A percentile compares a stretch with the other conserved stretches of the same genome.
Conservation (phyloP, 2,113 vertebrate species). For the Pluvialis apricaria region DNA sequence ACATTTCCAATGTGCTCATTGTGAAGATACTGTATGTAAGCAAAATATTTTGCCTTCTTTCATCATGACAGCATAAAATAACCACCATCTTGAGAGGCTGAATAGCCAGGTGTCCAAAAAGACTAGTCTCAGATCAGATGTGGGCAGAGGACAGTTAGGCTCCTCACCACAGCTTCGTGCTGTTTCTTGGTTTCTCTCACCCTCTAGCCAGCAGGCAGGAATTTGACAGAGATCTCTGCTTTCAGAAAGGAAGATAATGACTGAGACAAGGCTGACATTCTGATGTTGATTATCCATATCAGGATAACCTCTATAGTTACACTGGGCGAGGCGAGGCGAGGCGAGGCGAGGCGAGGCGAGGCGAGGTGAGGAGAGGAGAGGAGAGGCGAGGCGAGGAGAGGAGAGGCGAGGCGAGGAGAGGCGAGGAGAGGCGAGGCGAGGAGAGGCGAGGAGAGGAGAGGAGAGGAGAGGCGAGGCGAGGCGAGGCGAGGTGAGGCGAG, state of each 20-base stretch:
- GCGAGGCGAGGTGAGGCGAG: no score
- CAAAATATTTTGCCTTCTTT: not conserved
- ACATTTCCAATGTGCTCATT: not conserved
- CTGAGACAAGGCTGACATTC: no score
- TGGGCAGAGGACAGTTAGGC: not conserved
- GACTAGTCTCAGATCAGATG: not conserved
- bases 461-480: no score
- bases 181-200: not conserved
- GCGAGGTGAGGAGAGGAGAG: no score
- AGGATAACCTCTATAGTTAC: not conserved
- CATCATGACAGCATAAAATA: not conserved
- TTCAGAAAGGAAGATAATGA: not conserved
- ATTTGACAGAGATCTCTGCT: not conserved
- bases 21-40: not conserved
- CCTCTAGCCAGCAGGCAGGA: no score
- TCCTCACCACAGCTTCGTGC: not conserved
- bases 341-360: no score
- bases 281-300: not conserved
- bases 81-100: not conserved
- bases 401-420: no score
- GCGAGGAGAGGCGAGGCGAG: no score
- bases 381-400: no score
- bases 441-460: no score
- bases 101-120: not conserved
- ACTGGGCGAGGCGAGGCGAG: no score